Base-by-base conservation (phyloP, 2,113 vertebrate species). In the Periophthalmus modestus region DNA sequence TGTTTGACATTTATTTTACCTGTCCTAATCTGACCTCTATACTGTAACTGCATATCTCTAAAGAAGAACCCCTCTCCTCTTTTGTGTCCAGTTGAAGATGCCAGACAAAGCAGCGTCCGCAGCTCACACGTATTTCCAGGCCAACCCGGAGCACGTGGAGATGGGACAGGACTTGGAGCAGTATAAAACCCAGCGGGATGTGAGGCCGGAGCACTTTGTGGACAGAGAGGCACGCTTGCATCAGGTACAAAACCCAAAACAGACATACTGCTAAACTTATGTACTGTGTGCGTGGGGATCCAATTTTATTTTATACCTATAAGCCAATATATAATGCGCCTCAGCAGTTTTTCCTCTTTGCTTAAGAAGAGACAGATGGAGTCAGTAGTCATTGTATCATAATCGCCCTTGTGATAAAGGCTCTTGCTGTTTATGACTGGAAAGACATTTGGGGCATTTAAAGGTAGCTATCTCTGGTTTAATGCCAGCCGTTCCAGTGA, bases 101-200 rank as follows among this genome's bases (percentile, higher is more conserved):
- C 78, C 95, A 47, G 95, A 97, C 33, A 94, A 98, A 78, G 97
- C 98, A 18, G 94, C 95, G 2, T 94, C 96, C 0, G 97, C 97
- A 3, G 98, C 97, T 62, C 97, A 99, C 72, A 99, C 97, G 0
- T 99, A 98, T 86, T 99, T 98, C 87, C 93, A 97, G 91, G 97
- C 97, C 69, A 99, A 99, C 82, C 98, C 97, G 0, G 98, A 99
- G 82, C 97, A 99, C 77, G 95, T 98, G 89, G 97, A 97, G 91
- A 94, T 97, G 89, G 93, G 95, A 61, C 94, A 96, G 73, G 92
- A 96, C 88, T 90, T 98, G 0, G 95, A 97, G 88, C 94, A 95
- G 80, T 97, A 97, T 87, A 95, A 94, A 86, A 89, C 71, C 16
- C 88, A 85, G 0, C 77, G 94, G 4, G 94, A 95, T 0, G 83